phyloP scores from a whole-genome alignment of 2,113 vertebrate genomes.

The Anguilla rostrata region DNA sequence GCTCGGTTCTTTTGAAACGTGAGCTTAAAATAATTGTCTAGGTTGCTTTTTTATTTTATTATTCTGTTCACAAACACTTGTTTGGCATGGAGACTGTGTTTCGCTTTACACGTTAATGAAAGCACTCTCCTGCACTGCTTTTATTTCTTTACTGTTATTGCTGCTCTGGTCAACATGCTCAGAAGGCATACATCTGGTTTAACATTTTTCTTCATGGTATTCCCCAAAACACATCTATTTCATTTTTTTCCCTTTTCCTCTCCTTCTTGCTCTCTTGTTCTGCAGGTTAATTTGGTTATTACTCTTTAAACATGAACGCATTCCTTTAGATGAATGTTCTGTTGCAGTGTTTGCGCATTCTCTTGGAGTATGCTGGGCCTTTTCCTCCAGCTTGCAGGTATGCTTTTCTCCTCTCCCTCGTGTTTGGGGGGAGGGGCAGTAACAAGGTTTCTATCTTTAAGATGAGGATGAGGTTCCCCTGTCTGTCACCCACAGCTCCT shows the following conservation, averaged over 20 bases:
- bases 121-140: constrained; percentile 1
- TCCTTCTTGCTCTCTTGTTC: constrained; percentile 2
- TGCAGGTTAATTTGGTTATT: neutral
- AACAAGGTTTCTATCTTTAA: neutral
- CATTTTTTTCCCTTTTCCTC: neutral
- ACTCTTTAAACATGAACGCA: constrained; percentile 23
- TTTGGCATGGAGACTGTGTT: constrained; percentile 66
- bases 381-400: constrained; percentile 14
- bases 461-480: neutral
- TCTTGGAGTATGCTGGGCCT: constrained; percentile 18
- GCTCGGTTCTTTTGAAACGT: constrained; percentile 67
- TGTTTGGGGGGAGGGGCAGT: neutral
- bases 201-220: neutral
- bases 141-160: constrained; percentile 43
- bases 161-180: constrained; percentile 52
- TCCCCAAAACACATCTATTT: neutral
- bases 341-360: constrained; percentile 1
- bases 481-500: neutral
- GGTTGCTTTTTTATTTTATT: constrained; percentile 51
- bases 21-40: constrained; percentile 70
- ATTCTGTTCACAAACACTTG: constrained; percentile 49
- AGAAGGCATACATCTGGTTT: constrained; percentile 39
- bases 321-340: constrained; percentile 20
- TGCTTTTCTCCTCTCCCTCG: neutral
- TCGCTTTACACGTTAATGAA: constrained; percentile 17